These are phyloP conservation scores for Cephus runcator DNA, from an alignment of 2,888 invertebrate species.

Conservation along the genomic window DNA sequence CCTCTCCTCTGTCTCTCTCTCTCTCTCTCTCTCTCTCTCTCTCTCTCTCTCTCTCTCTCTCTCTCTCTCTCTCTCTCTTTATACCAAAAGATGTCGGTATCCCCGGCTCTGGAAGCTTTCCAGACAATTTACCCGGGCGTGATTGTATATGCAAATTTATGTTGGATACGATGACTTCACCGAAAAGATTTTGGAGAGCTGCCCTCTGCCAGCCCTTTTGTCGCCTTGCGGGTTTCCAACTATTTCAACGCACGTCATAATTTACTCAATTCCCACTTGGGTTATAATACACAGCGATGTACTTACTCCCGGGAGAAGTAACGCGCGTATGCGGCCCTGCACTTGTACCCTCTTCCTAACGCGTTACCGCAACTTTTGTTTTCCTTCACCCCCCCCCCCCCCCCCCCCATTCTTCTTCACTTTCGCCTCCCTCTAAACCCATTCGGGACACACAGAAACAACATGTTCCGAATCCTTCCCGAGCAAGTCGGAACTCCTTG, in stretches of 20 bases:
- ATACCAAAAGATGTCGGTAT: constrained; percentile 3
- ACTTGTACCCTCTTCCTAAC: not conserved
- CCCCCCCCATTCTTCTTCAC: not conserved
- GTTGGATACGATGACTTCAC: constrained; percentile 26
- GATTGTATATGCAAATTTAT: constrained; percentile 36
- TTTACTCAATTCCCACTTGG: not conserved
- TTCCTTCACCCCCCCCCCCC: too few relatives aligned
- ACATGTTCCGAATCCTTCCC: not conserved
- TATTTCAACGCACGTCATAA: not conserved
- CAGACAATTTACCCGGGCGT: constrained; percentile 27
- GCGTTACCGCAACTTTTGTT: not conserved
- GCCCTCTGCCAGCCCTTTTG: constrained; percentile 4
- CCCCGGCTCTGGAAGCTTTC: constrained; percentile 29
- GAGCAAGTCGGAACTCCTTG: not conserved
- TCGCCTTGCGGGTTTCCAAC: not conserved
- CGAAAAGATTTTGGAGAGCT: constrained; percentile 26
- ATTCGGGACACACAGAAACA: not conserved
- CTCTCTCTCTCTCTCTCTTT: constrained; percentile 3
- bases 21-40: constrained; percentile 8
- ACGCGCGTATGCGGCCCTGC: not conserved
- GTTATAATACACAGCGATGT: not conserved
- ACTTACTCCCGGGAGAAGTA: not conserved
- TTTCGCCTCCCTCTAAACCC: not conserved
- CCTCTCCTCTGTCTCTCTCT: constrained; percentile 10
- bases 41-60: constrained; percentile 1